Evolutionary conservation across 2,797 vertebrate species (phyloP).

Genomic region (Morelia viridis): DNA sequence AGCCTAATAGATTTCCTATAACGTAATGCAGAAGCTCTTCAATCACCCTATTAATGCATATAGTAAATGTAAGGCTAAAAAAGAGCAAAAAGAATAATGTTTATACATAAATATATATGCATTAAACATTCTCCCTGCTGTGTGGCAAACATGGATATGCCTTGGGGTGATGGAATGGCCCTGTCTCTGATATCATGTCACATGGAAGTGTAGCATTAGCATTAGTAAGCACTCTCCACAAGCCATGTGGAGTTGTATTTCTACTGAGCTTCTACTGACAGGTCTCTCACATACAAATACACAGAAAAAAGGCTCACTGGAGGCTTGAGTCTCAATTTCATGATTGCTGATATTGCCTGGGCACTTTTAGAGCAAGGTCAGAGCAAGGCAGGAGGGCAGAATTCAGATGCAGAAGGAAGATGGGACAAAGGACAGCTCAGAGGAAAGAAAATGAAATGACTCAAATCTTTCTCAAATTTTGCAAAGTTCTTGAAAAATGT

Average conservation of each 20-base stretch:
- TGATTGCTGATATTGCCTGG: background rate
- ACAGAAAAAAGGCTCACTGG: background rate
- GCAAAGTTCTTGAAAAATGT: background rate
- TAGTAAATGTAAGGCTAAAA: constrained; percentile 1
- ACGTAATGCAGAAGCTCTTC: constrained; percentile 16
- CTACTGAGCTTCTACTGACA: background rate
- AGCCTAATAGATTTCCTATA: constrained; percentile 34
- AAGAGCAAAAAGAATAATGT: constrained; percentile 15
- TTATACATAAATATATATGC: constrained; percentile 23
- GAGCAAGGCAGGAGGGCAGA: background rate
- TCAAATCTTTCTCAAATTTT: background rate
- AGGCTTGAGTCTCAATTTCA: background rate
- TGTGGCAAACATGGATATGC: background rate
- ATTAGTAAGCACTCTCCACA: background rate
- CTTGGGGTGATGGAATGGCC: background rate
- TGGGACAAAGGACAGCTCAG: no score
- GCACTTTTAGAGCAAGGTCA: background rate
- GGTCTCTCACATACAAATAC: background rate
- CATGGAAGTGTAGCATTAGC: background rate
- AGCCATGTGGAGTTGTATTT: background rate
- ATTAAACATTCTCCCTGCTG: constrained; percentile 1
- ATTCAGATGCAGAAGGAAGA: background rate
- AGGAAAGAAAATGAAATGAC: background rate
- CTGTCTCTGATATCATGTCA: background rate
- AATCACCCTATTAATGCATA: constrained; percentile 28